Evolutionary conservation across 2,888 invertebrate species (phyloP), one percentile per base, ranked within the genome.

Genomic region (Cheilosia urbana): DNA sequence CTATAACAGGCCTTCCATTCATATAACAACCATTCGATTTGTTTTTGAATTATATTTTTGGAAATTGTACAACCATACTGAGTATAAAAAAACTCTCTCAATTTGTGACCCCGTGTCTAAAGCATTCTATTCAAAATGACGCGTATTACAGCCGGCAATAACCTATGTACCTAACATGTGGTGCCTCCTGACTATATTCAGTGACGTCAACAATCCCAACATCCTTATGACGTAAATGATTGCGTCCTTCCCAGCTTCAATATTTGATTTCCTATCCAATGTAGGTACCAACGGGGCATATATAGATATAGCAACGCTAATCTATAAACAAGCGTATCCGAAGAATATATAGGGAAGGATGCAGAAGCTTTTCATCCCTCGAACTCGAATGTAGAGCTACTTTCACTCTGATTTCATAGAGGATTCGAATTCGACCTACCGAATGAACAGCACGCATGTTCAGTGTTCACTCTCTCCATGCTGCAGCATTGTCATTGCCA

Each of bases 161-260:
- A 13, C 40, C 1, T 19, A 17, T 49, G 47, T 6, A 37, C 13
- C 13, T 4, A 60, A 51, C 77, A 77, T 53, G 62, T 62, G 68
- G 53, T 34, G 24, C 42, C 37, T 40, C 63, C 19, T 15, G 55
- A 68, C 57, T 40, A 15, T 17, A 45, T 37, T 37, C 51, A 42
- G 69, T 82, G 81, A 82, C 81, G 81, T 77, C 69, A 82, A 53
- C 19, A 19, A 11, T 45, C 40, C 42, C 51, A 57, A 47, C 51
- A 71, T 71, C 63, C 40, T 58, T 45, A 21, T 82, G 81, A 82
- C 81, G 81, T 82, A 75, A 75, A 65, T 75, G 47, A 58, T 65
- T 65, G 57, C 37, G 45, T 60, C 24, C 11, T 37, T 47, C 40
- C 13, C 37, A 17, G 17, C 47, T 17, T 37, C 37, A 37, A 11